These are phyloP conservation scores for Chrysochloris asiatica DNA, from an alignment of 2,113 vertebrate species.

Conservation along the genomic window DNA sequence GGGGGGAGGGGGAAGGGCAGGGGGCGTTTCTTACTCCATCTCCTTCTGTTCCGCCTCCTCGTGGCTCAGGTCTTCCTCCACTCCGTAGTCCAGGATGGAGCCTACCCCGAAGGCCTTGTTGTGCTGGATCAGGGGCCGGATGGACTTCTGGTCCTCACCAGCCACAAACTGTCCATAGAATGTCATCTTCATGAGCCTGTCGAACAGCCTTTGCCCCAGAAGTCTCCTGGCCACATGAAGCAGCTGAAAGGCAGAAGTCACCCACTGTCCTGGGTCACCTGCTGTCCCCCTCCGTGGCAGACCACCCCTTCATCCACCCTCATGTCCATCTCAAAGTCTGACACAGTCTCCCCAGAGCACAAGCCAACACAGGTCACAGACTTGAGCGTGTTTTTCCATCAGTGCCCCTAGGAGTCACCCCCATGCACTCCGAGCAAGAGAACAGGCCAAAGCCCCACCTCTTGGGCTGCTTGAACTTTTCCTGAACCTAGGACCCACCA, in stretches of 20 bases:
- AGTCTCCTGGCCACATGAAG: conserved; percentile 85
- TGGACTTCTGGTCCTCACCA: conserved; percentile 92
- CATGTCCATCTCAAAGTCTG: not conserved
- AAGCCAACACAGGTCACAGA: accelerated
- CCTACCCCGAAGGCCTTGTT: conserved; percentile 91
- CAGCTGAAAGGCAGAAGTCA: conserved; percentile 82
- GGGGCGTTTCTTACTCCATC: conserved; percentile 82
- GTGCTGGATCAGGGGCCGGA: conserved; percentile 89
- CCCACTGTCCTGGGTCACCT: too few species aligned
- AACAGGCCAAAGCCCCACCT: not conserved
- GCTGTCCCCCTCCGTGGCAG: too few species aligned
- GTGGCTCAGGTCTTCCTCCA: conserved; percentile 91
- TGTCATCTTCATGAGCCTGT: conserved; percentile 93
- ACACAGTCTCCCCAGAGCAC: not conserved
- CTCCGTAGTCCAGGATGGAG: conserved; percentile 92
- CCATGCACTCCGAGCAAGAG: not conserved
- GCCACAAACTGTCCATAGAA: conserved; percentile 97
- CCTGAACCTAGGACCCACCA: not conserved
- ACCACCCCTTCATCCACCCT: too few species aligned
- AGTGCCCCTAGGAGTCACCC: not conserved
- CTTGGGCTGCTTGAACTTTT: not conserved
- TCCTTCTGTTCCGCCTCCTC: conserved; percentile 83
- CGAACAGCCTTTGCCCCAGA: conserved; percentile 88
- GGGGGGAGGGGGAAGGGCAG: not conserved
- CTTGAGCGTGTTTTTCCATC: not conserved